Percentiles rank a stretch among this genome's conserved stretches.
phyloP scores from a whole-genome alignment of 30 jellyfish, hydroid and myxozoan genomes.

The Rhopilema esculentum region DNA sequence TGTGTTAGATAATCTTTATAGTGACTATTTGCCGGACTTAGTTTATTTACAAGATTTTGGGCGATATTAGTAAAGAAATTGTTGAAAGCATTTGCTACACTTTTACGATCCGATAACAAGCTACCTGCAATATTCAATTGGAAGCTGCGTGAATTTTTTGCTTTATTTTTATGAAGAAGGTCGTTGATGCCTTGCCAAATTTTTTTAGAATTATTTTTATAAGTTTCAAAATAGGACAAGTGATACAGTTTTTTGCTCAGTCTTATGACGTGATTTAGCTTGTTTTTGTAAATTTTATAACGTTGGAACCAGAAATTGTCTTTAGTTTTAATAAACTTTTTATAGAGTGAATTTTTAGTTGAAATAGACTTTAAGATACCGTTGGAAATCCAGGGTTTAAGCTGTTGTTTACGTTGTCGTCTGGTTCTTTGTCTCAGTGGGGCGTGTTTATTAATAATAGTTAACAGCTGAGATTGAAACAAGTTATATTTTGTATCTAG shows the following conservation, averaged over 20 bases:
- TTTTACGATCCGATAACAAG: conserved; percentile 19
- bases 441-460: conserved; percentile 11
- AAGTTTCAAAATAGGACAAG: conserved; percentile 7
- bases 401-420: conserved; percentile 3
- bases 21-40: too few species aligned
- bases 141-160: not conserved
- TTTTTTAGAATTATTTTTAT: not conserved
- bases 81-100: conserved; percentile 53
- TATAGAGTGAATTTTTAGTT: not conserved
- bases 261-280: not conserved
- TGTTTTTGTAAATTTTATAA: not conserved
- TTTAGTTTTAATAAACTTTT: not conserved
- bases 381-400: conserved; percentile 6
- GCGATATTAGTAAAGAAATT: conserved; percentile 44
- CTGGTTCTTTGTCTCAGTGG: not conserved
- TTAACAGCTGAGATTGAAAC: conserved; percentile 1
- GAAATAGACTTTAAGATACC: conserved; percentile 12
- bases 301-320: conserved; percentile 6
- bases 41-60: too few species aligned
- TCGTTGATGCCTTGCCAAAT: conserved; percentile 18
- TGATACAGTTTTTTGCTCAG: not conserved
- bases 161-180: not conserved
- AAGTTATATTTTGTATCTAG: not conserved
- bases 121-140: not conserved
- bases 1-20: too few species aligned